Evolutionary conservation across 2,113 vertebrate species (phyloP), one percentile per base, ranked within the genome.

Genomic region (Austrofundulus limnaeus): DNA sequence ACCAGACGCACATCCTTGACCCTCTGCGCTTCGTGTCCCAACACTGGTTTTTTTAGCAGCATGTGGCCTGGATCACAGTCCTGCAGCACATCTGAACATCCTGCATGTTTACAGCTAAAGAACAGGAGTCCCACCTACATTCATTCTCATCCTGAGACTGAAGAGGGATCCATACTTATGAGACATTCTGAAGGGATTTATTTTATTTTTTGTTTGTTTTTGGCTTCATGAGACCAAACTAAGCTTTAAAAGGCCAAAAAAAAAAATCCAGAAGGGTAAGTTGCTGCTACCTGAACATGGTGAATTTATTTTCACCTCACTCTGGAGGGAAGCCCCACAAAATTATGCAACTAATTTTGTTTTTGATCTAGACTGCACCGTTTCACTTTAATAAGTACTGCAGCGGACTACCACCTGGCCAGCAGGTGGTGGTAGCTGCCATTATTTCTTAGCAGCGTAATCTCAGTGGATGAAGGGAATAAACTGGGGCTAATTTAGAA

Each of bases 61-160:
- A 20, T n/a, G 70, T 73, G 46, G 68, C 77, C 72, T 72, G 38
- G 61, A 82, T 69, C 77, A 75, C 83, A 82, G 79, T 77, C 82
- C 73, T 16, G 55, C 63, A 56, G 37, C 51, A 50, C 42, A n/a
- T 2, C 65, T 48, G 64, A 77, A 67, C 63, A 23, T 42, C 60
- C 64, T 46, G 62, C 68, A 60, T 55, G 70, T 75, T 79, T 70
- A 61, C 62, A 62, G 10, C 65, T 4, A 4, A 47, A 34, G 14
- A 43, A 43, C 5, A 17, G 15, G 15, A 43, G 41, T 43, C 41
- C 41, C 41, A 43, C 41, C 3, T 10, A 43, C 41, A 6, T 43
- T 16, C 16, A 17, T 4, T 17, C 41, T 17, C 61, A 37, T 21
- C 64, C 39, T 55, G n/a, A 34, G 12, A 16, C 19, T 5, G 25